A percentile compares a stretch with the other conserved stretches of the same genome.
phyloP scores from a whole-genome alignment of 2,797 vertebrate species.

The Sus cebifrons region DNA sequence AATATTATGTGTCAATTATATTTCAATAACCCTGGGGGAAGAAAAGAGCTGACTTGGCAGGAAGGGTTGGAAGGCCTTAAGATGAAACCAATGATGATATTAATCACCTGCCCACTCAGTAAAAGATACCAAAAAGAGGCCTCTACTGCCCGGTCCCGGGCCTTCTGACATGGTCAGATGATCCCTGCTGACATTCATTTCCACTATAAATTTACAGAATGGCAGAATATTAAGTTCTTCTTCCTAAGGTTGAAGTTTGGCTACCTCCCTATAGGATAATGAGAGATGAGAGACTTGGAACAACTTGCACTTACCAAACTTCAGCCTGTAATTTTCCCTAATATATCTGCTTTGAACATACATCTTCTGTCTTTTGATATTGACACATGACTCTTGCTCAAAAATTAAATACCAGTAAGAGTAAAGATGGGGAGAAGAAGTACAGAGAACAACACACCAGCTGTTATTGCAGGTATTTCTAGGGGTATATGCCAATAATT shows the following conservation, averaged over 20 bases:
- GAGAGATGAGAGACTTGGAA: background rate
- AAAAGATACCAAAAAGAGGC: background rate
- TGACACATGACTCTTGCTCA: background rate
- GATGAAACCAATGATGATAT: background rate
- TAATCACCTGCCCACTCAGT: background rate
- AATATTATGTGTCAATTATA: background rate
- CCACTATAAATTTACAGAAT: background rate
- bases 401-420: background rate
- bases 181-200: background rate
- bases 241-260: background rate
- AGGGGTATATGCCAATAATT: background rate
- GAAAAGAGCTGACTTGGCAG: background rate
- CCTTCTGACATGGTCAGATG: rapidly evolving
- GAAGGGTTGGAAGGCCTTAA: background rate
- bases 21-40: background rate
- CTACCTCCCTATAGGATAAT: background rate
- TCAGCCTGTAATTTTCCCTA: background rate
- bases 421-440: background rate
- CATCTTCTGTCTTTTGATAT: background rate
- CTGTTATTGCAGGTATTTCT: background rate
- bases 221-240: background rate
- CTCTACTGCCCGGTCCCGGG: rapidly evolving
- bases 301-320: background rate
- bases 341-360: background rate
- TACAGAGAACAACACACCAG: background rate